Base-by-base conservation (phyloP, 1,140 invertebrate species). In the Heliconius hermathena region DNA sequence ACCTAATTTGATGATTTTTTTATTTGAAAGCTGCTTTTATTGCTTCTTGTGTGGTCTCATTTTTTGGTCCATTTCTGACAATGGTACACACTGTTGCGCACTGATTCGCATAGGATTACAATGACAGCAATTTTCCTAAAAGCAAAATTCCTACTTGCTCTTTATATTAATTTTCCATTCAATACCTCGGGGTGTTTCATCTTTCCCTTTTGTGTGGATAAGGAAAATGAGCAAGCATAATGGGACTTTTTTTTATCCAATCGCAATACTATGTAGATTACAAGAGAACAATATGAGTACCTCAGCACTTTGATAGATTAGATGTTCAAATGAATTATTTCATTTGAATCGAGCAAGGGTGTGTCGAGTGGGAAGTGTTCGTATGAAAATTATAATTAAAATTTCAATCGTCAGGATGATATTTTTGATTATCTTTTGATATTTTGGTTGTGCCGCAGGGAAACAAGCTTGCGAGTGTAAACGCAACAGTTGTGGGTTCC, bases 121-220 rank as follows among this genome's bases (percentile, higher is more conserved):
- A 80, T 73, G 74, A 80, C 74, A 76, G 36, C 79, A 80, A 80
- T 80, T 76, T 80, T 80, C 74, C 72, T 80, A 80, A 80, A 80
- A 80, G 79, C 74, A 75, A 80, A 79, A 76, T 75, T 76, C 71
- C 79, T 76, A 36, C 38, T 73, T 76, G 72, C 46, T 46, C 54
- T 73, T 80, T 54, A 76, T 80, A 80, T 80, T 80, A 80, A 76
- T 73, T 80, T 80, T 66, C 79, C 74, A 76, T 80, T 80, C 74
- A 80, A 76, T 60, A 76, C 79, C 74, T 80, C 71, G n/a, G 60
- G 79, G 73, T 76, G 74, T 71, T 80, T 76, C 72, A 57, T 76
- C 71, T 71, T 11, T 76, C 52, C 52, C 74, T 80, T 80, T 80
- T 80, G 52, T 80, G 54, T 57, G 70, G 66, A 80, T 73, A 74